Evolutionary conservation across 1,140 invertebrate species (phyloP), one percentile per base, ranked within the genome.

Genomic region (Scaptomyza hsui): DNA sequence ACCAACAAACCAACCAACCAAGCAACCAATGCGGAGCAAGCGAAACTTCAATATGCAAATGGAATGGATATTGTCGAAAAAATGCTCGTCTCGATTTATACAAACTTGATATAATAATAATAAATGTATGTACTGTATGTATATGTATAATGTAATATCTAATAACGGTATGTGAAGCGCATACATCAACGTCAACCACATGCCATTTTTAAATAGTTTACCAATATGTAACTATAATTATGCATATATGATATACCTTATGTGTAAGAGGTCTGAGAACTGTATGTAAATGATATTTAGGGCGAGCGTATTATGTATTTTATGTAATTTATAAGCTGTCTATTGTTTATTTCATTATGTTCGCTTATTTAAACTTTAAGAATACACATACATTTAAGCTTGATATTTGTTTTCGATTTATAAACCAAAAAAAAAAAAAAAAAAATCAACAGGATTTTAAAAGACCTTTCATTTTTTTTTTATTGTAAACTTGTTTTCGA

Each of bases 141-240:
- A 81, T 86, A 81, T 86, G 82, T 88, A 82, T 76, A 88, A 75
- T 69, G 71, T 68, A 72, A 68, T 68, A 61, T 67, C 39, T 55
- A 70, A 64, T 70, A 44, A 72, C 75, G 62, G 78, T 77, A 82
- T 82, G 81, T 75, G 77, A 81, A 56, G 70, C 57, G 71, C 71
- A 70, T 74, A 63, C 65, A 70, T 49, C 6, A 29, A 29, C 26
- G 35, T 74, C 64, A 70, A 42, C 78, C 78, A 88, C 75, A 86
- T 86, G 82, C 82, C 82, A 86, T 86, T 86, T 85, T 86, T 86
- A 75, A 86, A 72, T 88, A 86, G 78, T 72, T 72, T 88, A 78
- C 37, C 53, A 71, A 74, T 78, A 29, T 29, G 7, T 29, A 56
- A 49, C 29, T 21, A 75, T 83, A 62, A 68, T 42, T 42, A 60